Conservation (phyloP, 2,797 vertebrate genomes). For the Paedocypris micromegethes region DNA sequence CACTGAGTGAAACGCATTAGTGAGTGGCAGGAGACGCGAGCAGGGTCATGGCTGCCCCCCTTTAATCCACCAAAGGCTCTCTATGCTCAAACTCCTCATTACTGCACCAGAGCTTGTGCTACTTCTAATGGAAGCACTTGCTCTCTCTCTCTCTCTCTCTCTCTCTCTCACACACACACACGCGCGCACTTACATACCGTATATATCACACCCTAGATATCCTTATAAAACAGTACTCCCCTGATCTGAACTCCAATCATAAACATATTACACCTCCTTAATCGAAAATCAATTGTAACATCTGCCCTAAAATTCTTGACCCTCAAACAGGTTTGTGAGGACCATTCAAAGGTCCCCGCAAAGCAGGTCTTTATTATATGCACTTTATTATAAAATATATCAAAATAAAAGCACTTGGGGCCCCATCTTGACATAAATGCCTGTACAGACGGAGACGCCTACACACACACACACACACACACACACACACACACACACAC, state of each 20-base stretch:
- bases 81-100: constrained; percentile 40
- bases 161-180: not conserved
- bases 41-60: constrained; percentile 34
- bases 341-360: no score
- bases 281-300: no score
- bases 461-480: no score
- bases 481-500: no score
- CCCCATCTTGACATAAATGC: no score
- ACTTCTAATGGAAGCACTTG: constrained; percentile 23
- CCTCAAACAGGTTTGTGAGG: no score
- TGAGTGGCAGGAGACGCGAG: constrained; percentile 32
- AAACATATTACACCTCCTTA: no score
- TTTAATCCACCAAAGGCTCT: constrained; percentile 32
- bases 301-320: no score
- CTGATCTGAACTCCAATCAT: not conserved
- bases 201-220: constrained; percentile 8
- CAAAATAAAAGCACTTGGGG: not conserved
- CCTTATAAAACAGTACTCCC: constrained; percentile 4
- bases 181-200: not conserved
- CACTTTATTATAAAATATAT: constrained; percentile 4
- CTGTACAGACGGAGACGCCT: no score
- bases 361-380: no score
- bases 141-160: constrained; percentile 12
- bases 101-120: constrained; percentile 15
- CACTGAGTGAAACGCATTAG: constrained; percentile 38